Evolutionary conservation across 2,797 vertebrate species (phyloP), one percentile per base, ranked within the genome.

Genomic region (Pseudochromis fuscus): DNA sequence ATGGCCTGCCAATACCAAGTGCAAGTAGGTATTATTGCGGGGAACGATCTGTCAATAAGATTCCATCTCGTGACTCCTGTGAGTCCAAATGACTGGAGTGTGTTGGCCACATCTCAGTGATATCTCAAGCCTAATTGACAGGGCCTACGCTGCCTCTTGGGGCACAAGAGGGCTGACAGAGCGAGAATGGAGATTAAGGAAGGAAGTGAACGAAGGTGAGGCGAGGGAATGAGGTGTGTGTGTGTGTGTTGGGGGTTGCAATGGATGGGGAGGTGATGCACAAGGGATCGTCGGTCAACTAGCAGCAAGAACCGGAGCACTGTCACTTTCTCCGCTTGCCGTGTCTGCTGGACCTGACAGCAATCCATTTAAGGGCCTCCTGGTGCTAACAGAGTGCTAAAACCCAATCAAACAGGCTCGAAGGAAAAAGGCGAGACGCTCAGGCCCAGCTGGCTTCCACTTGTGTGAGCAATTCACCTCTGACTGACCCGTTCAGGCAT

Each of bases 401-500:
- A 90, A 90, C 87, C 87, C 84, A 90, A 92, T 92, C 89, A 91
- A 83, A 86, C 77, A 62, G 75, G 67, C 85, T 83, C 82, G 51
- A 79, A 82, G 57, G 77, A 58, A 78, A 81, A 77, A 74, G 67
- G 61, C 50, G 21, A 85, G 83, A 79, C 60, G 30, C 77, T 62
- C 23, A 0, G 72, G 51, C 75, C 74, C 72, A 62, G 69, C 51
- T 35, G 13, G 51, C 87, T 82, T 88, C 82, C 81, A 80, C 83
- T 87, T 69, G 77, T 87, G 79, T 80, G 86, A 91, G 88, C 87
- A 81, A 69, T 88, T 92, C 86, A 89, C 91, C 90, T 87, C 82
- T 48, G 78, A 82, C 76, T 89, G 89, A 92, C 91, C 86, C 35
- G 16, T 57, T 85, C 67, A 77, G 87, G 77, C 73, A 55, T 83